A percentile compares a stretch with the other conserved stretches of the same genome.
Conservation (phyloP, 35 echinoderm and acorn worm species). For the Holothuria glaberrima region DNA sequence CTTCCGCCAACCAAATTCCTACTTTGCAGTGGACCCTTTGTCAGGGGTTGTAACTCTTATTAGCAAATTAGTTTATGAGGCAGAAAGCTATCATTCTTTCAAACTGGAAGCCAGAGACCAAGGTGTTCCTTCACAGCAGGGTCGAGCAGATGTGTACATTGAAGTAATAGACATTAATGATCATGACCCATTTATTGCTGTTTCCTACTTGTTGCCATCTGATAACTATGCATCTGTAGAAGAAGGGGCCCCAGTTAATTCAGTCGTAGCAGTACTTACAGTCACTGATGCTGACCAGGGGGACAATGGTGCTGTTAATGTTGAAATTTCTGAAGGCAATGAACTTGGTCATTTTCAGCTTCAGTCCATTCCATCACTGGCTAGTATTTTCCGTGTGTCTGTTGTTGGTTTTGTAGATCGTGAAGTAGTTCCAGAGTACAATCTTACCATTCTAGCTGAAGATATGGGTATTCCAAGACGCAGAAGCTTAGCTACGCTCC, state of each 20-base stretch:
- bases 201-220: conserved; percentile 13
- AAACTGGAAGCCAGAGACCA: conserved; percentile 81
- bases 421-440: conserved; percentile 72
- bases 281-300: conserved; percentile 82
- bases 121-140: conserved; percentile 60
- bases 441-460: conserved; percentile 76
- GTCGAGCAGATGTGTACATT: conserved; percentile 76
- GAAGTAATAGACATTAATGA: conserved; percentile 89
- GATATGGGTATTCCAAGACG: conserved; percentile 78
- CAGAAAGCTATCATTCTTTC: conserved; percentile 54
- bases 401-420: conserved; percentile 67
- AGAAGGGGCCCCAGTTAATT: conserved; percentile 45
- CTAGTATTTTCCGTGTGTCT: conserved; percentile 44
- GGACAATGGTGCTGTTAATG: conserved; percentile 69
- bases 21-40: conserved; percentile 79
- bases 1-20: conserved; percentile 51
- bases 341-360: conserved; percentile 79
- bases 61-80: conserved; percentile 62
- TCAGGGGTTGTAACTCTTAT: conserved; percentile 70
- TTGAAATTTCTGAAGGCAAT: conserved; percentile 74
- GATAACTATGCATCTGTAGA: conserved; percentile 64
- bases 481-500: conserved; percentile 10
- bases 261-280: conserved; percentile 66
- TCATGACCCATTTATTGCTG: conserved; percentile 73
- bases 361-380: neutral